Evolutionary conservation across 2,888 invertebrate genomes (phyloP).

Genomic region (Leucozona laternaria): DNA sequence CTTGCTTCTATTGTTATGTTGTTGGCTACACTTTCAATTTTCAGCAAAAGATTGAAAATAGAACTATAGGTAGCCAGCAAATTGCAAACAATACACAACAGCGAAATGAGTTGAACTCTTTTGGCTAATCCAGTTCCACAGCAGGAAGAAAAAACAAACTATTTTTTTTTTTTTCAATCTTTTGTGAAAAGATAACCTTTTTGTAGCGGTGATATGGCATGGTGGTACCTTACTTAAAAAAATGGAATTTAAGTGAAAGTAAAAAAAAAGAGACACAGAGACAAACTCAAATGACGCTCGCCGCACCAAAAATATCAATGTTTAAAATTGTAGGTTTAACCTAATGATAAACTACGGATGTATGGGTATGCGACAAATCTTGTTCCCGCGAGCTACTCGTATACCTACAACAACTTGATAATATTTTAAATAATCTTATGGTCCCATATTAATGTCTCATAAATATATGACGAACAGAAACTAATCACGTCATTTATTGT

Average conservation of each 20-base stretch:
- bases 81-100: constrained; percentile 39
- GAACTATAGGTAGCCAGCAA: constrained; percentile 45
- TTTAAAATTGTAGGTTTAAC: background rate
- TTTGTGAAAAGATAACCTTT: constrained; percentile 14
- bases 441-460: constrained; percentile 53
- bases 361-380: background rate
- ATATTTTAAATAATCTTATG: constrained; percentile 64
- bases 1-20: constrained; percentile 43
- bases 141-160: constrained; percentile 36
- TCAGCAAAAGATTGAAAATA: constrained; percentile 21
- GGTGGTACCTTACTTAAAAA: background rate
- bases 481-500: constrained; percentile 46
- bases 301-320: background rate
- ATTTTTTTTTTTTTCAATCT: constrained; percentile 9
- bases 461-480: constrained; percentile 48
- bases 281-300: background rate
- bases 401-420: constrained; percentile 30
- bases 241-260: constrained; percentile 35
- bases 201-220: background rate
- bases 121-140: constrained; percentile 70
- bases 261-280: constrained; percentile 10
- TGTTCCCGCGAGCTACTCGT: too few relatives aligned
- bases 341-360: background rate
- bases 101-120: constrained; percentile 70
- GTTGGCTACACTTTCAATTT: constrained; percentile 69